Evolutionary conservation across 1,140 invertebrate genomes (phyloP), one percentile per base, ranked within the genome.

Genomic region (Nebria ingens): DNA sequence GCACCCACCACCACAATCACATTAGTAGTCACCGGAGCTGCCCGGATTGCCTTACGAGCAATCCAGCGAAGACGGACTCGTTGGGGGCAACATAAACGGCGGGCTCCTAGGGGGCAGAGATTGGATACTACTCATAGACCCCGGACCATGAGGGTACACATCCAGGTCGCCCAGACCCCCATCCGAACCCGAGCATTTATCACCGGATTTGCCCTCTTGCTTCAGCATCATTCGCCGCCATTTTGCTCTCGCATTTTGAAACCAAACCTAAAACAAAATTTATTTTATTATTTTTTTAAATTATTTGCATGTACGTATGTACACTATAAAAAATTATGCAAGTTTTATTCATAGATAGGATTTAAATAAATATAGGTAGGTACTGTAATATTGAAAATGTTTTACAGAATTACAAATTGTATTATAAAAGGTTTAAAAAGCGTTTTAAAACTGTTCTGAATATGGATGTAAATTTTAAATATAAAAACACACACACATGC

Each of bases 211-310:
- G 13, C 69, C 69, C 58, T 71, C 69, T 55, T 71, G 69, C 51
- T 71, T 92, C 64, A 91, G 79, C 72, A 92, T 84, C 82, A 93
- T 92, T 59, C 94, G 82, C 64, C 95, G 82, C 87, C 93, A 97
- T 79, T 98, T 98, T 62, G 95, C 95, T 52, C 95, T 78, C 19
- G 93, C 92, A 72, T 98, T 98, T 79, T 98, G 95, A 78, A 98
- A 98, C 95, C 95, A 98, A 51, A 98, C 95, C 95, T 98, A 80
- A 54, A 76, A 73, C 66, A 70, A 73, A 76, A 56, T 21, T 12
- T 51, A n/a, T n/a, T n/a, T n/a, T n/a, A n/a, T n/a, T n/a, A 40
- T 17, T n/a, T 40, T 40, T 40, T 40, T 40, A n/a, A n/a, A n/a
- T n/a, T n/a, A n/a, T n/a, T n/a, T n/a, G n/a, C n/a, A n/a, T n/a